Evolutionary conservation across 2,797 vertebrate species (phyloP).

Genomic region (Prionace glauca): DNA sequence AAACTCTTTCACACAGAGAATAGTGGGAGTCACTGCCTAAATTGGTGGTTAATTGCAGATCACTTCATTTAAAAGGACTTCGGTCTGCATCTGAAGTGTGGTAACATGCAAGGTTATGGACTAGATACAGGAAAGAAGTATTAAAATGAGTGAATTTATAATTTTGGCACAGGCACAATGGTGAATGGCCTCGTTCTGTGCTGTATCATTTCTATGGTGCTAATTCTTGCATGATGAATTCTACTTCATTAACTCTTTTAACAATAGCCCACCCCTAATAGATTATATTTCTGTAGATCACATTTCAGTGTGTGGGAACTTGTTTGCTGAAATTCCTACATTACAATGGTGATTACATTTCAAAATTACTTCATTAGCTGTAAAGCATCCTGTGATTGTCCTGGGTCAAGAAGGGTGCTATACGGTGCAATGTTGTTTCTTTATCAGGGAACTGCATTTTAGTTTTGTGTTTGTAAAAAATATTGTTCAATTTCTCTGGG

Average conservation of each 20-base stretch:
- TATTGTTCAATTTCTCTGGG: background rate
- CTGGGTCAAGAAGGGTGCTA: background rate
- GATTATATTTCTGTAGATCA: background rate
- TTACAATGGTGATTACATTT: background rate
- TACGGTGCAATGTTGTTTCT: background rate
- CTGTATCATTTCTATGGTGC: no score
- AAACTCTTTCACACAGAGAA: no score
- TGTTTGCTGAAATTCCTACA: background rate
- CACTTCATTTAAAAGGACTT: no score
- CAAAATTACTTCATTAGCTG: background rate
- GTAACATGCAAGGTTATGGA: no score
- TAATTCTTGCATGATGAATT: background rate
- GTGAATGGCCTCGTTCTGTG: no score
- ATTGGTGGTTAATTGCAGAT: no score
- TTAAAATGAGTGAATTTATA: no score
- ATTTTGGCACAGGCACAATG: no score
- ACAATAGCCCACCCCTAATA: background rate
- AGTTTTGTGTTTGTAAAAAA: background rate
- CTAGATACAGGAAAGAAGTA: no score
- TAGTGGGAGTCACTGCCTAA: no score
- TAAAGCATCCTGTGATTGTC: background rate
- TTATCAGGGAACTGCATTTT: background rate
- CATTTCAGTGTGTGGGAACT: background rate
- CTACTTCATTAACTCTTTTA: background rate
- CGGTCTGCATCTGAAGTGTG: no score